Evolutionary conservation across 2,113 vertebrate species (phyloP).

Genomic region (Mesembrinibis cayennensis): DNA sequence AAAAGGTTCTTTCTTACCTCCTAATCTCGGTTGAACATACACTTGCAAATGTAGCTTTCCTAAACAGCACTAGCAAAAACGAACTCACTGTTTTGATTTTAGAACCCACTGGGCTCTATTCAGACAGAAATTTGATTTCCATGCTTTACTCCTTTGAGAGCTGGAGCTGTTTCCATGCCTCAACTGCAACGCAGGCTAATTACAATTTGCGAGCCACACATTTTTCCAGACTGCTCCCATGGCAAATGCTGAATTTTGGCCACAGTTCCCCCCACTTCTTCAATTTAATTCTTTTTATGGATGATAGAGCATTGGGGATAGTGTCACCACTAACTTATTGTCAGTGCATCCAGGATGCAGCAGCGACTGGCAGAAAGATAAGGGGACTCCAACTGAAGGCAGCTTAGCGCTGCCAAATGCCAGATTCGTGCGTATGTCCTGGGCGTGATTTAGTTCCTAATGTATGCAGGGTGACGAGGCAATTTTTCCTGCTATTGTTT

Average conservation of each 20-base stretch:
- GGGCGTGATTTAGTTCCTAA: conserved; percentile 25
- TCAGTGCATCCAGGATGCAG: not conserved
- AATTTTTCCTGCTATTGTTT: conserved; percentile 32
- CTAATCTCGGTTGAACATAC: conserved; percentile 65
- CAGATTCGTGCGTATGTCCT: rapidly evolving
- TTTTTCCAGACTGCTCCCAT: conserved; percentile 14
- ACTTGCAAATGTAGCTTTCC: conserved; percentile 49
- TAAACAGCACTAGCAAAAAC: conserved; percentile 22
- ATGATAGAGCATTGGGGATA: not conserved
- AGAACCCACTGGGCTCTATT: conserved; percentile 47
- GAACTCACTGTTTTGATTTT: conserved; percentile 52
- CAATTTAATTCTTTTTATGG: not conserved
- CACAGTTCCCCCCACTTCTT: not conserved
- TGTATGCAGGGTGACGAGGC: not conserved
- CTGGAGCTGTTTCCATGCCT: not conserved
- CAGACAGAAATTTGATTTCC: conserved; percentile 70
- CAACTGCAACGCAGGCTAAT: not conserved
- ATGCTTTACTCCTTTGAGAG: conserved; percentile 32
- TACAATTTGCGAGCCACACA: conserved; percentile 6
- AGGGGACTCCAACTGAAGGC: not conserved
- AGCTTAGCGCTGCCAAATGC: not conserved
- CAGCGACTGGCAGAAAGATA: conserved; percentile 27
- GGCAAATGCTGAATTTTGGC: conserved; percentile 28
- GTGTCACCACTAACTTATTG: not conserved
- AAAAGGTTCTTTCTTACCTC: conserved; percentile 33